These are phyloP conservation scores for Epirrita christyi DNA, from an alignment of 2,888 invertebrate genomes.

Conservation along the genomic window DNA sequence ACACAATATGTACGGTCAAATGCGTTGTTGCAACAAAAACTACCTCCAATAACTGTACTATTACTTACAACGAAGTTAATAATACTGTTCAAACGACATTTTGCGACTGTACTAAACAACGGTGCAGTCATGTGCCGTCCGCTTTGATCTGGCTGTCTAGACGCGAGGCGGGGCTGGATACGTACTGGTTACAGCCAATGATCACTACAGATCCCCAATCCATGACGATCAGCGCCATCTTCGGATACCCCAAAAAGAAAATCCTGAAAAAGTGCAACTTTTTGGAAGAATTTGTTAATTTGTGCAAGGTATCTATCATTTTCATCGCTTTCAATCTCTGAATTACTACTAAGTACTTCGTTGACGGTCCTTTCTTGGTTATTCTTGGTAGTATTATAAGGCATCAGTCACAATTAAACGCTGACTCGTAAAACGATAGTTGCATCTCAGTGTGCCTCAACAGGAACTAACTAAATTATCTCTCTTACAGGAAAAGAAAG, in stretches of 20 bases:
- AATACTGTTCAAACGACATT: not conserved
- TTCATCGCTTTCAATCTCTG: too few relatives aligned
- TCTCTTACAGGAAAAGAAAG: conserved; percentile 2
- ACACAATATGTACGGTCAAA: not conserved
- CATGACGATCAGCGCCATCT: not conserved
- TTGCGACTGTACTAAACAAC: not conserved
- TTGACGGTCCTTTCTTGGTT: too few relatives aligned
- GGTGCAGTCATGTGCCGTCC: not conserved
- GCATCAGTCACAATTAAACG: too few relatives aligned
- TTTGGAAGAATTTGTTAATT: not conserved
- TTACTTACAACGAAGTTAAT: not conserved
- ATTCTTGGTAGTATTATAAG: too few relatives aligned
- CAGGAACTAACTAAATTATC: not conserved
- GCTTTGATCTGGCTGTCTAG: not conserved
- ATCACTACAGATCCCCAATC: not conserved
- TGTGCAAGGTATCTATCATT: not conserved
- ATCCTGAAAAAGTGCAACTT: not conserved
- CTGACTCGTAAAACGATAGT: too few relatives aligned
- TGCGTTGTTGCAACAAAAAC: conserved; percentile 1
- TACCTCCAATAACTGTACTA: not conserved
- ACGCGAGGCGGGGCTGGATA: not conserved
- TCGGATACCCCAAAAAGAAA: not conserved
- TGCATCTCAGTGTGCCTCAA: too few relatives aligned
- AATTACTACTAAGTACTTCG: too few relatives aligned
- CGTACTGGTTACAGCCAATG: conserved; percentile 2